A percentile compares a stretch with the other conserved stretches of the same genome.
Evolutionary conservation across 2,888 invertebrate genomes (phyloP).

Genomic region (Adela reaumurella): DNA sequence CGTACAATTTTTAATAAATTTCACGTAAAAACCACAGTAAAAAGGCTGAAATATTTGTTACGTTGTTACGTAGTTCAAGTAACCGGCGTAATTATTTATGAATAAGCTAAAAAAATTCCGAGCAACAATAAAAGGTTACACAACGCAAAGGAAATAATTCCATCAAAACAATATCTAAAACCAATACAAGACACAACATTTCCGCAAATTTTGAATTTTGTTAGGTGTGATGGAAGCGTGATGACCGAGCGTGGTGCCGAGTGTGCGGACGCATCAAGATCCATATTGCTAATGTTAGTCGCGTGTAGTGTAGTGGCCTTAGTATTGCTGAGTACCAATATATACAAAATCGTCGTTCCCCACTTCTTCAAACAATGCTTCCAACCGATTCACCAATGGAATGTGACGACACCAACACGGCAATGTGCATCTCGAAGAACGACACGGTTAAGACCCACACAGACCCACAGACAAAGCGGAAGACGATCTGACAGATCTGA

Average conservation of each 20-base stretch:
- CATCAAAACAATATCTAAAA: conserved; percentile 28
- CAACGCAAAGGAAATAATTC: conserved; percentile 16
- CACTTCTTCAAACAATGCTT: too few relatives aligned
- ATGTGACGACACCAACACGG: background rate
- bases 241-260: conserved; percentile 11
- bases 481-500: background rate
- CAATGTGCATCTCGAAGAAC: background rate
- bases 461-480: background rate
- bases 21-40: background rate
- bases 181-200: conserved; percentile 58
- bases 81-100: background rate
- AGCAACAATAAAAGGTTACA: conserved; percentile 15
- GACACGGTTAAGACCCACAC: background rate
- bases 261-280: background rate
- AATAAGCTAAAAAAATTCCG: conserved; percentile 1
- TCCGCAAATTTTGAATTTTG: conserved; percentile 48
- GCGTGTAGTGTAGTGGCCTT: background rate
- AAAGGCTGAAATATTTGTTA: background rate
- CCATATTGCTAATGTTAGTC: background rate
- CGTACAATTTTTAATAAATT: background rate
- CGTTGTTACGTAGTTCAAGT: background rate
- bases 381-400: too few relatives aligned
- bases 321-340: background rate
- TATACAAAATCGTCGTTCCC: too few relatives aligned
- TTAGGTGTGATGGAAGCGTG: conserved; percentile 52